phyloP scores from a whole-genome alignment of 2,888 invertebrate species.

The Orchesellides sinensis region DNA sequence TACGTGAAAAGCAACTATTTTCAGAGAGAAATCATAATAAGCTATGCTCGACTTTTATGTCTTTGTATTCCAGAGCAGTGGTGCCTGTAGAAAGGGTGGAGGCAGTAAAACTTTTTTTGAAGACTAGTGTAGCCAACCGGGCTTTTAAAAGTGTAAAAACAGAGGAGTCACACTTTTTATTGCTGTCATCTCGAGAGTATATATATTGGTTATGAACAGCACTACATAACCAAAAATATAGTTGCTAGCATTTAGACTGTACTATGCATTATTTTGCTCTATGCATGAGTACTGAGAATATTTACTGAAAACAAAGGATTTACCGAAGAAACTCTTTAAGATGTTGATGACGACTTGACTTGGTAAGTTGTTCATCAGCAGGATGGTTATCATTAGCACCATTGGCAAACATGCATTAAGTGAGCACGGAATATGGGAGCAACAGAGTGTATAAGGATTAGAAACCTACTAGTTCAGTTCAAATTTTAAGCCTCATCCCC shows the following conservation, averaged over 20 bases:
- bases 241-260: not conserved
- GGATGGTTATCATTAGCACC: conserved; percentile 39
- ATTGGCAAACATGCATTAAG: not conserved
- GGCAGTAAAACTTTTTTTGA: not conserved
- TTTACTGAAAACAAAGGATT: conserved; percentile 41
- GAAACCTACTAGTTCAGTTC: conserved; percentile 1
- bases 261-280: not conserved
- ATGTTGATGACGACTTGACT: conserved; percentile 17
- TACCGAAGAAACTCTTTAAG: conserved; percentile 33
- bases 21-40: not conserved
- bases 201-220: not conserved
- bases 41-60: not conserved
- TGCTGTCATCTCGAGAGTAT: conserved; percentile 13
- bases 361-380: not conserved
- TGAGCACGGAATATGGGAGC: not conserved
- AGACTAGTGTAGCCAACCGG: not conserved
- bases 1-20: not conserved
- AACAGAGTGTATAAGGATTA: conserved; percentile 30
- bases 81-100: not conserved
- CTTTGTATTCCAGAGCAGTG: not conserved
- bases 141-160: conserved; percentile 8
- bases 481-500: conserved; percentile 22
- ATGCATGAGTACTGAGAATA: too few relatives aligned
- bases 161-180: conserved; percentile 24
- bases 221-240: conserved; percentile 11